phyloP scores from a whole-genome alignment of 2,797 vertebrate species.

The Myripristis murdjan region DNA sequence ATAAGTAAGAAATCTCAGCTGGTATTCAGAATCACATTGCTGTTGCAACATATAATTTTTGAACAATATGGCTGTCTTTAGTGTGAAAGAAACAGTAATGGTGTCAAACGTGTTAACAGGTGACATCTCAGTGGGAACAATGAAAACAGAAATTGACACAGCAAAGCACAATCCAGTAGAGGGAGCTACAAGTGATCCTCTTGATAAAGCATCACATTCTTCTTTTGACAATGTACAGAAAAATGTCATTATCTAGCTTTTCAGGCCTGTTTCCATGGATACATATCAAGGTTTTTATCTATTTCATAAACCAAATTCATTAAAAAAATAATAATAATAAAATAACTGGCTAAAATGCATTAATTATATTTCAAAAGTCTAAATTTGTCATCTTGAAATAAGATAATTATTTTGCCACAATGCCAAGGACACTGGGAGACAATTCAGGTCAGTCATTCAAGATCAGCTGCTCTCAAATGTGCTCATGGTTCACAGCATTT shows the following conservation, averaged over 20 bases:
- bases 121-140: background rate
- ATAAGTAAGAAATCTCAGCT: background rate
- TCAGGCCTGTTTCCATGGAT: background rate
- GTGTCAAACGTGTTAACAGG: background rate
- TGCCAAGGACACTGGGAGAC: background rate
- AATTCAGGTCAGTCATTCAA: constrained; percentile 21
- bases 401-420: background rate
- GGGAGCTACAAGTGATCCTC: constrained; percentile 10
- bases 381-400: no score
- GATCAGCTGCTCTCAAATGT: background rate
- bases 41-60: constrained; percentile 28
- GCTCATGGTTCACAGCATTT: constrained; percentile 5
- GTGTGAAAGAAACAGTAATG: constrained; percentile 18
- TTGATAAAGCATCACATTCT: constrained; percentile 10
- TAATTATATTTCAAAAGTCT: no score
- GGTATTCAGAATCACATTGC: background rate
- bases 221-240: constrained; percentile 19
- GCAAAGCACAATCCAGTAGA: constrained; percentile 9
- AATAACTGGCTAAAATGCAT: no score
- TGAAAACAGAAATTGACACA: background rate
- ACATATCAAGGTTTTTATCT: background rate
- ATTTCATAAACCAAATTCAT: background rate
- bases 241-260: constrained; percentile 2
- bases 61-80: constrained; percentile 22
- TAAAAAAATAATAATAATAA: no score